Base-by-base conservation (phyloP, 2,888 invertebrate genomes). In the Agrotis clavis region DNA sequence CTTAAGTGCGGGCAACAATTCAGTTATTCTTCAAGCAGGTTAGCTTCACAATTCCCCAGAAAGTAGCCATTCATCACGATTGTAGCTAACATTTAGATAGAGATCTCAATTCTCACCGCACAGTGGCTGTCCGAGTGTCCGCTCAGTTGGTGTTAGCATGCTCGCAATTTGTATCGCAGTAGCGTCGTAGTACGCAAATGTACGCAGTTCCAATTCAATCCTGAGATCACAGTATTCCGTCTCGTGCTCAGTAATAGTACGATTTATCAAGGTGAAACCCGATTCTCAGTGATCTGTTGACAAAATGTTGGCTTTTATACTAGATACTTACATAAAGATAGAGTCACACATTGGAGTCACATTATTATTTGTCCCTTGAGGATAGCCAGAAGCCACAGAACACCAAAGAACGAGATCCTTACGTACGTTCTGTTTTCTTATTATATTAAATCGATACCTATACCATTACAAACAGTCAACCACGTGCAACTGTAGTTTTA, bases 141-240 rank as follows among this genome's bases (percentile, higher is more conserved):
- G 71, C 19, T 48, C 41, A 41, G 41, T 41, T 41, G 11, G 19
- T 77, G 59, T 69, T 77, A 77, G 78, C 78, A 74, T 9, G 73
- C 18, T 53, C 19, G 71, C 73, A 74, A 77, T 74, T 53, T 74
- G 51, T 77, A 53, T 25, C 18, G 57, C 57, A 57, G 30, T 51
- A 18, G 19, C 50, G 50, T 47, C 41, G 6, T 13, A 18, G 18
- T 51, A 9, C n/a, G 45, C 50, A 67, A n/a, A 45, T 30, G n/a
- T 59, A 25, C 13, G 13, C 78, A 45, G 56, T 30, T 50, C 30
- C 21, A 59, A 25, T 73, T 68, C n/a, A 51, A 18, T 57, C 45
- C 16, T 5, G n/a, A 67, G 5, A 7, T 7, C 21, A 41, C 35
- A 41, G 19, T 16, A 21, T 50, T 76, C 14, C 13, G 11, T 30